Conservation (phyloP, 2,888 invertebrate genomes). For the Hedychridium roseum region DNA sequence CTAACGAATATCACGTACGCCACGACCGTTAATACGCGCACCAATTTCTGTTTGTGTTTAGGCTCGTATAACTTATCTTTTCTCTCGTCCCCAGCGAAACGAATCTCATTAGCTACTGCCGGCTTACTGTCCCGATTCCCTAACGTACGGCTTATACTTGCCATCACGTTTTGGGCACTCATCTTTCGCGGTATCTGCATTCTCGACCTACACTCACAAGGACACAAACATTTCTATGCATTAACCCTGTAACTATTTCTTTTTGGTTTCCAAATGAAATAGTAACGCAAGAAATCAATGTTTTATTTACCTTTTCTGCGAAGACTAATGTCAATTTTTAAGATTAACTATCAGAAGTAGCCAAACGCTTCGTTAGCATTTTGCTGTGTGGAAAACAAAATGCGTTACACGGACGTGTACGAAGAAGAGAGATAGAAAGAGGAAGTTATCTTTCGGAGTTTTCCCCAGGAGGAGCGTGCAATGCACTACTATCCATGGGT, state of each 20-base stretch:
- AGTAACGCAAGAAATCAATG: too few relatives aligned
- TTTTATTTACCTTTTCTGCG: too few relatives aligned
- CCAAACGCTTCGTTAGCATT: too few relatives aligned
- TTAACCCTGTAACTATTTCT: neutral
- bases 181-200: slow-evolving; percentile 60
- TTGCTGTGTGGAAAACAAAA: too few relatives aligned
- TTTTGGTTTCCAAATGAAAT: too few relatives aligned
- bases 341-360: too few relatives aligned
- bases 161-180: slow-evolving; percentile 61
- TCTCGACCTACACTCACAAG: slow-evolving; percentile 5
- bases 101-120: slow-evolving; percentile 68
- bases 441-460: too few relatives aligned
- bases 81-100: slow-evolving; percentile 72
- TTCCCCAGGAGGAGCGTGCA: too few relatives aligned
- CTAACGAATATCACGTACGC: slow-evolving; percentile 95
- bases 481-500: too few relatives aligned
- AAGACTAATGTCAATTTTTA: too few relatives aligned
- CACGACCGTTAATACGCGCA: slow-evolving; percentile 90
- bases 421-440: too few relatives aligned
- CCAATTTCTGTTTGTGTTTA: slow-evolving; percentile 86
- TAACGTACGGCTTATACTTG: slow-evolving; percentile 55
- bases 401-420: too few relatives aligned
- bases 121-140: slow-evolving; percentile 54
- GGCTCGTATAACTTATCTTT: slow-evolving; percentile 81
- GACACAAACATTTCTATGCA: neutral